Evolutionary conservation across 2,113 vertebrate genomes (phyloP).

Genomic region (Phalacrocorax carbo): DNA sequence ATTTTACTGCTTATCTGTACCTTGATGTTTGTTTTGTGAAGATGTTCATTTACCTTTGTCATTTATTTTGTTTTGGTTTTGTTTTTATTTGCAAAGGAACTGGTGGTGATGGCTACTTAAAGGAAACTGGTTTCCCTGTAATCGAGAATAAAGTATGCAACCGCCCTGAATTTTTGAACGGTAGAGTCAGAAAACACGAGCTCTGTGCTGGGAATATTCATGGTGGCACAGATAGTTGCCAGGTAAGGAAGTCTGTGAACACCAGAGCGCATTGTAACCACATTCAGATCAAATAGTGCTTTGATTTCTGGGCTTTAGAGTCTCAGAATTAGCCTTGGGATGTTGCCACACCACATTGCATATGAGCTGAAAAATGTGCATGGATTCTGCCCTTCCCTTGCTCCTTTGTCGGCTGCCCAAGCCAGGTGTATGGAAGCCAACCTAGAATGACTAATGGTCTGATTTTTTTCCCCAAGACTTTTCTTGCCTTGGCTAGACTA

Average conservation of each 20-base stretch:
- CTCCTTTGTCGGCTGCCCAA: background rate
- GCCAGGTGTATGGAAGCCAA: background rate
- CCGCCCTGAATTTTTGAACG: conserved; percentile 79
- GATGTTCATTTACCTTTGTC: background rate
- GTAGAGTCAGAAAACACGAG: conserved; percentile 78
- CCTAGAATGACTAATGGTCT: background rate
- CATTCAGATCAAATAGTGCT: background rate
- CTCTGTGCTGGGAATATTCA: conserved; percentile 91
- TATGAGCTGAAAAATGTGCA: background rate
- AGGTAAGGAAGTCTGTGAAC: conserved; percentile 74
- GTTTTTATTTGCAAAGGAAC: conserved; percentile 75
- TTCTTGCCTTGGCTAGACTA: background rate
- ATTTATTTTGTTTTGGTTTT: background rate
- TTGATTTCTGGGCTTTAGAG: background rate
- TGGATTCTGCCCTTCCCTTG: background rate
- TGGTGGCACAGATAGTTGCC: conserved; percentile 89
- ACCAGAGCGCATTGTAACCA: background rate
- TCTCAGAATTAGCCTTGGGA: background rate
- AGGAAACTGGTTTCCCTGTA: conserved; percentile 92
- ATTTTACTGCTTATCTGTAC: background rate
- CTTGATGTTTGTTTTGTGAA: background rate
- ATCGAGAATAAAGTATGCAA: conserved; percentile 95
- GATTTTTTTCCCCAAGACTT: background rate
- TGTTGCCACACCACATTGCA: accelerated
- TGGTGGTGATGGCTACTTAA: conserved; percentile 76